These are phyloP conservation scores for Perdita meconis DNA, from an alignment of 2,888 invertebrate species.

Conservation along the genomic window DNA sequence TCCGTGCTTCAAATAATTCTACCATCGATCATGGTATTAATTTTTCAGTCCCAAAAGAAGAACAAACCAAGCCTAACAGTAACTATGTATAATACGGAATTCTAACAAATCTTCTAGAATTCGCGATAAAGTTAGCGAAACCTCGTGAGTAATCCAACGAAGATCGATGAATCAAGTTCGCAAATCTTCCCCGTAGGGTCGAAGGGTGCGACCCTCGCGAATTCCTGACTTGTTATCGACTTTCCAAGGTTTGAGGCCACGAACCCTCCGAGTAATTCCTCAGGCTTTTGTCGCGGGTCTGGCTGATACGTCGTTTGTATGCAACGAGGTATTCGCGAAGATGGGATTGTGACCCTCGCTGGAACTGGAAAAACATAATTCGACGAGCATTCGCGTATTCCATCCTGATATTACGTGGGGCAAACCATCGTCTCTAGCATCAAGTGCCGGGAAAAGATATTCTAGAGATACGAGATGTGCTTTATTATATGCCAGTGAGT, in stretches of 20 bases:
- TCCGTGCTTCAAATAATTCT: too few species aligned
- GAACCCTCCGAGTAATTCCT: conserved; percentile 7
- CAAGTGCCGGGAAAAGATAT: neutral
- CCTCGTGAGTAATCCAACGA: neutral
- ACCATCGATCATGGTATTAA: too few species aligned
- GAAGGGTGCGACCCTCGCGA: conserved; percentile 31
- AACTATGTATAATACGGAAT: too few species aligned
- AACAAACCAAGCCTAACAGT: too few species aligned
- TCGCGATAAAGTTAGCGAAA: too few species aligned
- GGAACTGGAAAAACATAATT: neutral
- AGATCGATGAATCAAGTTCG: conserved; percentile 10
- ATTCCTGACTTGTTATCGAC: conserved; percentile 28
- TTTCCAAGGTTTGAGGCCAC: conserved; percentile 8
- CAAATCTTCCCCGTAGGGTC: neutral
- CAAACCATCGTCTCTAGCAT: neutral
- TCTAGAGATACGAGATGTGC: neutral
- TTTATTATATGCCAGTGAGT: too few species aligned
- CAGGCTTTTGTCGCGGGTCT: neutral
- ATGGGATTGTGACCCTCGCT: conserved; percentile 11
- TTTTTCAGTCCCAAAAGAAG: too few species aligned
- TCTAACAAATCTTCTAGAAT: too few species aligned
- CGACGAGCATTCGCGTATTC: neutral
- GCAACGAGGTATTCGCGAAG: conserved; percentile 11
- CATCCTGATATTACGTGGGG: neutral
- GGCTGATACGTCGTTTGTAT: conserved; percentile 30